Evolutionary conservation across 2,888 invertebrate species (phyloP).

Genomic region (Gastrophysa polygoni): DNA sequence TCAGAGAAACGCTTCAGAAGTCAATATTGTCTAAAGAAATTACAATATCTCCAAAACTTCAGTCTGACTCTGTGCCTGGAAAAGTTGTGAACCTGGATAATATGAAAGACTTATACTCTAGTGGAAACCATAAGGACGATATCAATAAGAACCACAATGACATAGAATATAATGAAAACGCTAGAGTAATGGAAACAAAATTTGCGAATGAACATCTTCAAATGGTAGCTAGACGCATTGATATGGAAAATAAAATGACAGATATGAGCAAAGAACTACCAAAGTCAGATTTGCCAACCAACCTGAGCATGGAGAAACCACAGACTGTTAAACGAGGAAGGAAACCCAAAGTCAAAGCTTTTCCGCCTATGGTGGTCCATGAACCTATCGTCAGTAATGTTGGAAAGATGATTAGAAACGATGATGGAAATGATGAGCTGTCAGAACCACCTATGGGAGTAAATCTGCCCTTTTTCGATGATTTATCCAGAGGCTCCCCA

Average conservation of each 20-base stretch:
- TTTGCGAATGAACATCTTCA: slow-evolving; percentile 64
- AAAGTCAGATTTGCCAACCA: neutral
- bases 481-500: slow-evolving; percentile 44
- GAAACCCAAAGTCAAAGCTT: slow-evolving; percentile 43
- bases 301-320: neutral
- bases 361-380: slow-evolving; percentile 26
- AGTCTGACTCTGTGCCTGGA: neutral
- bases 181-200: slow-evolving; percentile 67
- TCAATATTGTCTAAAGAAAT: slow-evolving; percentile 11
- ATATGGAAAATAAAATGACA: neutral
- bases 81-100: slow-evolving; percentile 7
- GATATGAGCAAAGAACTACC: neutral
- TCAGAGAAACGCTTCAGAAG: slow-evolving; percentile 19
- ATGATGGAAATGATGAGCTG: slow-evolving; percentile 49
- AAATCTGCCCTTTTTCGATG: slow-evolving; percentile 50
- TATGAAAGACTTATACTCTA: slow-evolving; percentile 11
- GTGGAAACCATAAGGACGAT: slow-evolving; percentile 55
- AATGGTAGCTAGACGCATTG: slow-evolving; percentile 41
- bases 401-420: slow-evolving; percentile 41
- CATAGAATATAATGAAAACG: slow-evolving; percentile 54
- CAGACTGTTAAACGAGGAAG: slow-evolving; percentile 49
- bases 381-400: slow-evolving; percentile 45
- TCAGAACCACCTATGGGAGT: slow-evolving; percentile 53
- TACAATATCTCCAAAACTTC: neutral
- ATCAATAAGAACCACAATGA: slow-evolving; percentile 55